These are phyloP conservation scores for Paguma larvata DNA, from an alignment of 2,797 vertebrate genomes.

Conservation along the genomic window DNA sequence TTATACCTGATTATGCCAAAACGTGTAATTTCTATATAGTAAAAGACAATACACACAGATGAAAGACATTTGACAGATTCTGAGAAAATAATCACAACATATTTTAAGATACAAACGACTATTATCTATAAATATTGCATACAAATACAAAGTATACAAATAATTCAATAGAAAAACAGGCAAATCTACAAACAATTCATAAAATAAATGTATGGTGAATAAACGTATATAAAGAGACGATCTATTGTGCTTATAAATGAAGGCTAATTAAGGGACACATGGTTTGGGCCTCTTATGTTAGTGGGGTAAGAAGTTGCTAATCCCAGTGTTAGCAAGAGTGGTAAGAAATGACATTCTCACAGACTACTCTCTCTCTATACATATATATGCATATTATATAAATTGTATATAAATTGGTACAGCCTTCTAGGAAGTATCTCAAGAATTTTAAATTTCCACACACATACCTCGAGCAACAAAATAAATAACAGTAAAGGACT, in stretches of 20 bases:
- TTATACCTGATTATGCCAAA: background rate
- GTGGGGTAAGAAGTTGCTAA: background rate
- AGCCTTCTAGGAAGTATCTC: background rate
- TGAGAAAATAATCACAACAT: background rate
- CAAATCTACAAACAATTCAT: background rate
- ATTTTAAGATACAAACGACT: slow-evolving; percentile 37
- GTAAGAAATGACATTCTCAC: background rate
- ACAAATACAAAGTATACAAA: slow-evolving; percentile 23
- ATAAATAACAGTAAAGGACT: background rate
- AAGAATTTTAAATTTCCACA: background rate
- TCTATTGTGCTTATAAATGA: background rate
- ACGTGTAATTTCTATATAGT: background rate
- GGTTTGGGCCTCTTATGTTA: background rate
- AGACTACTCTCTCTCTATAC: too few species aligned
- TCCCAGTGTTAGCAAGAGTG: background rate
- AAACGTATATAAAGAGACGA: background rate
- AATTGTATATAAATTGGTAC: background rate
- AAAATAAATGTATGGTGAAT: background rate
- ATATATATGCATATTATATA: background rate
- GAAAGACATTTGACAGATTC: background rate
- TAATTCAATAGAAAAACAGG: background rate
- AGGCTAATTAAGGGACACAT: background rate
- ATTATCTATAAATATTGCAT: background rate
- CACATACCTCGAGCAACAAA: background rate
- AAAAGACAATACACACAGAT: background rate